Conservation (phyloP, 2,113 vertebrate genomes). For the Syrrhaptes paradoxus region DNA sequence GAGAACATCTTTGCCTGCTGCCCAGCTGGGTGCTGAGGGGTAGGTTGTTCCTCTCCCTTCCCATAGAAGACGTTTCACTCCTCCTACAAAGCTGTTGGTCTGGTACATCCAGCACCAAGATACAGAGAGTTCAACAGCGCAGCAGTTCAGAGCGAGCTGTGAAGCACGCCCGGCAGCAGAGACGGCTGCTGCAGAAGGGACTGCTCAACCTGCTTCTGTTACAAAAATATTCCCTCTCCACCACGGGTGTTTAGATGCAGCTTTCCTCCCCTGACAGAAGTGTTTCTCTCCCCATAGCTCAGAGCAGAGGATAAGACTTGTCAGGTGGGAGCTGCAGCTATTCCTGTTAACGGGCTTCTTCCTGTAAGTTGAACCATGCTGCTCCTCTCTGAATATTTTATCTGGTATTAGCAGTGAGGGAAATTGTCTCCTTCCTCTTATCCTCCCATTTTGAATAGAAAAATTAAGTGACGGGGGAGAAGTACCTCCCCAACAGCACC, state of each 20-base stretch:
- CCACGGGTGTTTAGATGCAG: neutral
- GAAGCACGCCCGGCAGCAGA: neutral
- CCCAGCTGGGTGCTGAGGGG: neutral
- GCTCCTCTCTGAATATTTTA: neutral
- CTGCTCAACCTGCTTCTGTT: neutral
- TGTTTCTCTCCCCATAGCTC: neutral
- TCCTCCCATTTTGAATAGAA: neutral
- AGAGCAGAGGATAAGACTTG: neutral
- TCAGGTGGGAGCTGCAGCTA: neutral
- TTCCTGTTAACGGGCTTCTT: neutral
- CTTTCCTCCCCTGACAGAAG: neutral
- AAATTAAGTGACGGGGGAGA: neutral
- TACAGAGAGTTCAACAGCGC: neutral
- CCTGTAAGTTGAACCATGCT: neutral
- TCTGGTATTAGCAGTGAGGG: neutral
- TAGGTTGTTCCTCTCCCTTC: neutral
- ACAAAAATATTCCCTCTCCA: neutral
- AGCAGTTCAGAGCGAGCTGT: neutral
- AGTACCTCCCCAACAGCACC: neutral
- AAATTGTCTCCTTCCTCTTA: neutral
- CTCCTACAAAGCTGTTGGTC: neutral
- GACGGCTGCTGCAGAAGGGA: neutral
- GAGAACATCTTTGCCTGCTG: neutral
- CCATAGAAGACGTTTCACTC: neutral
- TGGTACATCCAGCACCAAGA: neutral